Evolutionary conservation across 1,140 invertebrate genomes (phyloP), one percentile per base, ranked within the genome.

Genomic region (Cydia pomonella): DNA sequence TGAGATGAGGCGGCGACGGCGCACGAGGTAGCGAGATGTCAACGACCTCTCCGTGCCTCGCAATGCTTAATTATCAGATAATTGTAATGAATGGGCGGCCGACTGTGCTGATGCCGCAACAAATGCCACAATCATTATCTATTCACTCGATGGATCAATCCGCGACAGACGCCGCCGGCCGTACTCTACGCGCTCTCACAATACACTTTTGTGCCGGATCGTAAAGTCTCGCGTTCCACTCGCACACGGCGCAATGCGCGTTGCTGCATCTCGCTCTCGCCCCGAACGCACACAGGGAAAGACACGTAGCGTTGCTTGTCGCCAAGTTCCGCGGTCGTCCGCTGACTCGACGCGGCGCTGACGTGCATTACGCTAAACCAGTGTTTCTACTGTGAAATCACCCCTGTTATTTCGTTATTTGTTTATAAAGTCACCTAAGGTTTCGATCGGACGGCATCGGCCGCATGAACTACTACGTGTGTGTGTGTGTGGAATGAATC

Each of bases 371-470:
- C 84, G 84, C 75, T 72, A 80, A 79, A 73, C 82, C 88, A 85
- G 82, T 87, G 86, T 90, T 92, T 86, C 86, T 83, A 88, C 82
- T 86, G 87, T 90, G 84, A 88, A 91, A 91, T 87, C 83, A 84
- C 81, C 83, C 89, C 81, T 91, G 88, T 88, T 92, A 91, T 92
- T 92, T 91, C 64, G 87, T 92, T 92, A 91, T 90, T 91, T 87
- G 81, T 87, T 84, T 86, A 79, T 72, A 77, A 78, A 69, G 79
- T 76, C 71, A 66, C 66, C 81, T 81, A 86, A 86, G 85, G 87
- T 89, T 90, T 90, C 29, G 73, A 62, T 72, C 64, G 27, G 83
- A 85, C 84, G 80, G 82, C 85, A 82, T 79, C 80, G 79, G 75
- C 76, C 75, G 77, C 76, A 84, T 85, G 82, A 91, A 88, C 75